Evolutionary conservation across 2,797 vertebrate species (phyloP).

Genomic region (Pogoniulus pusillus): DNA sequence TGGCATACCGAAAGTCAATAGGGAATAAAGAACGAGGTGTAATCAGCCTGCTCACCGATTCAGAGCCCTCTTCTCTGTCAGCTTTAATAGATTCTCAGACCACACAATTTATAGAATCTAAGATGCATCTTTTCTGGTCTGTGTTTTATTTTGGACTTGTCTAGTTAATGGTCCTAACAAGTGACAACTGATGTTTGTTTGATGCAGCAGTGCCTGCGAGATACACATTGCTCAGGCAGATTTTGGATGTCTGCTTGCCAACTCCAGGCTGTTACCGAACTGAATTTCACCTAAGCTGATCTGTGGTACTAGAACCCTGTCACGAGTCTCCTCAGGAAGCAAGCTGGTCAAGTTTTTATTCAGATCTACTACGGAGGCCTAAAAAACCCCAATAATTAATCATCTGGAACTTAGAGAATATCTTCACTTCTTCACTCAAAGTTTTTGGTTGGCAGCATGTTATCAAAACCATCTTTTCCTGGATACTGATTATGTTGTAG

Average conservation of each 20-base stretch:
- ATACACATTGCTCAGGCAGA: neutral
- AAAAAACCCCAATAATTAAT: neutral
- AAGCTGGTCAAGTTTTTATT: neutral
- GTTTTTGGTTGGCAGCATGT: neutral
- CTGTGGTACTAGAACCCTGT: neutral
- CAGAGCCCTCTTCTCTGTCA: slow-evolving; percentile 89
- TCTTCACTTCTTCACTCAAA: neutral
- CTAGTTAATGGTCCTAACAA: slow-evolving; percentile 82
- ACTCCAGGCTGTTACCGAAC: neutral
- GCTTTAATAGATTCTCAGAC: slow-evolving; percentile 93
- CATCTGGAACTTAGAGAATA: neutral
- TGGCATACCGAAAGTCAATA: slow-evolving; percentile 96
- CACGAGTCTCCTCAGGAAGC: neutral
- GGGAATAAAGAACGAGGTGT: slow-evolving; percentile 87
- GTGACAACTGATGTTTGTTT: slow-evolving; percentile 85
- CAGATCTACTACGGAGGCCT: neutral
- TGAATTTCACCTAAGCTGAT: neutral
- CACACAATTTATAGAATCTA: slow-evolving; percentile 87
- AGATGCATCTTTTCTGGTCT: slow-evolving; percentile 84
- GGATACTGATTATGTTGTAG: neutral
- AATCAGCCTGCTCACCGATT: slow-evolving; percentile 91
- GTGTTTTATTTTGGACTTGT: slow-evolving; percentile 78
- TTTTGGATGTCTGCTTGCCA: neutral
- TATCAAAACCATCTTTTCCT: neutral
- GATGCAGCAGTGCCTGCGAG: slow-evolving; percentile 49